These are phyloP conservation scores for Macrotrachela quadricornifera DNA, from an alignment of 1,140 invertebrate genomes.

Conservation along the genomic window DNA sequence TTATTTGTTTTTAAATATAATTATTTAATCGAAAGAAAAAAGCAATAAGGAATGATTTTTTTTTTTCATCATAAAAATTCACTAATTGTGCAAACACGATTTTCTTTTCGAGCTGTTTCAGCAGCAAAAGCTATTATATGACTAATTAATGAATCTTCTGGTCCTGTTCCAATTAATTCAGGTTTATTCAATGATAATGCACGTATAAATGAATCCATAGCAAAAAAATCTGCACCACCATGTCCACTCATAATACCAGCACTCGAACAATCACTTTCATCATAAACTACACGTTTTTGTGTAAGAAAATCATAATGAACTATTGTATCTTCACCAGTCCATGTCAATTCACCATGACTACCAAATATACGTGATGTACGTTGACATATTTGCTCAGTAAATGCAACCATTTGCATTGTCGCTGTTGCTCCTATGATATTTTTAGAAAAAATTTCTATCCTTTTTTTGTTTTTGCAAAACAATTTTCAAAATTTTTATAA, in stretches of 20 bases:
- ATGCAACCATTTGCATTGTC: conserved; percentile 32
- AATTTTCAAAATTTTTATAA: no score
- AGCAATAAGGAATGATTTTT: no score
- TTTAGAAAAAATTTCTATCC: no score
- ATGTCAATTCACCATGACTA: conserved; percentile 12
- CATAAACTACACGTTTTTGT: conserved; percentile 10
- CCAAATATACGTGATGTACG: conserved; percentile 16
- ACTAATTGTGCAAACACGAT: conserved; percentile 14
- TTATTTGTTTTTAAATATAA: no score
- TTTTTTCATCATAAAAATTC: not conserved
- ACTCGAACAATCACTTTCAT: not conserved
- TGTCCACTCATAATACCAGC: conserved; percentile 15
- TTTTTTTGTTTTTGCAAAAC: no score
- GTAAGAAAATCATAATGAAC: conserved; percentile 15
- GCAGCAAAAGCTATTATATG: conserved; percentile 24
- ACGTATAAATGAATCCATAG: conserved; percentile 25
- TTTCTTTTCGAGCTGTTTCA: conserved; percentile 20
- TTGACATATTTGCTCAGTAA: conserved; percentile 26
- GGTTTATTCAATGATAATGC: conserved; percentile 14
- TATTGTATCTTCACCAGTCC: conserved; percentile 13
- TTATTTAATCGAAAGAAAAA: no score
- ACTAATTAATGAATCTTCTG: conserved; percentile 20
- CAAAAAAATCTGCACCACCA: conserved; percentile 25
- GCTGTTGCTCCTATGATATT: conserved; percentile 16
- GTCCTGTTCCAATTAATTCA: conserved; percentile 14